Percentiles rank a stretch among this genome's conserved stretches.
phyloP scores from a whole-genome alignment of 2,888 invertebrate species.

The Anticlea derivata region DNA sequence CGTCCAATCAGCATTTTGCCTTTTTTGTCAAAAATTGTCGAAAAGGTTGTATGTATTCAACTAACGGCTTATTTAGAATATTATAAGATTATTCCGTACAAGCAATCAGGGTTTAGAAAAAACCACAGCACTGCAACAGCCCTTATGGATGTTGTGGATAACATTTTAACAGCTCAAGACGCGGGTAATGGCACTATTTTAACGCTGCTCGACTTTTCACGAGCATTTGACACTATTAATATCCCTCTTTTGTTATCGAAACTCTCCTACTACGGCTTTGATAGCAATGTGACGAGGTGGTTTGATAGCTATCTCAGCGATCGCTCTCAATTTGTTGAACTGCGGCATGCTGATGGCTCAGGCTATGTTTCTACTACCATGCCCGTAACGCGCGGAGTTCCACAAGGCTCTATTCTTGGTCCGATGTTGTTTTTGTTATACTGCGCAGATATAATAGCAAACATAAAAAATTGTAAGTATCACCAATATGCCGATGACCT shows the following conservation, averaged over 20 bases:
- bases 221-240: background rate
- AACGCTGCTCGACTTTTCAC: slow-evolving; percentile 28
- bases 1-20: slow-evolving; percentile 29
- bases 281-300: background rate
- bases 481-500: too few relatives aligned
- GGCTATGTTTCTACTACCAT: background rate
- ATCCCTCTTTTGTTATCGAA: background rate
- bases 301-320: background rate
- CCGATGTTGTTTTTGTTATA: too few relatives aligned
- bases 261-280: background rate
- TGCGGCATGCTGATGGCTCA: background rate
- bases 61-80: slow-evolving; percentile 9
- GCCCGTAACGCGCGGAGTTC: too few relatives aligned
- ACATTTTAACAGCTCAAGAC: slow-evolving; percentile 27
- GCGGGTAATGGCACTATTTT: slow-evolving; percentile 21
- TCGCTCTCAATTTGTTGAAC: slow-evolving; percentile 1
- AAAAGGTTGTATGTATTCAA: slow-evolving; percentile 1
- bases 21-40: slow-evolving; percentile 14
- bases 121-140: slow-evolving; percentile 22
- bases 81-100: slow-evolving; percentile 6
- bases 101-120: slow-evolving; percentile 30
- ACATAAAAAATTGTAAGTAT: too few relatives aligned
- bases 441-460: too few relatives aligned
- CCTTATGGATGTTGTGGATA: slow-evolving; percentile 25
- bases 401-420: too few relatives aligned